Base-by-base conservation (phyloP, 1,140 invertebrate genomes). In the Aricia agestis region DNA sequence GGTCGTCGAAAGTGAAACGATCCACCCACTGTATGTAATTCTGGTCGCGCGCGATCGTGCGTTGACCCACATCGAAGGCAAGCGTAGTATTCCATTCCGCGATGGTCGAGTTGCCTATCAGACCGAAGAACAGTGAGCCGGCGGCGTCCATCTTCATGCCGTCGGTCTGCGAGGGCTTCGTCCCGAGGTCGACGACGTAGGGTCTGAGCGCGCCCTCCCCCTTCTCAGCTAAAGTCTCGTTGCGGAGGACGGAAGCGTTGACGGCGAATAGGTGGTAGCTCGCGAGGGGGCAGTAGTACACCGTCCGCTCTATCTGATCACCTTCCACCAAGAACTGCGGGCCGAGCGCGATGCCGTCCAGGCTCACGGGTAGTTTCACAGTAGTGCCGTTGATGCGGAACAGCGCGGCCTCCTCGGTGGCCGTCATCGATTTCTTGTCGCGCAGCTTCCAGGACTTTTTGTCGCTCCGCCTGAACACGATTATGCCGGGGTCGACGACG, bases 11-110 rank as follows among this genome's bases (percentile, higher is more conserved):
- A 5, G 93, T 93, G 78, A 96, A 95, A n/a, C 93, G 93, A 74
- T 95, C 94, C 0, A 95, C 93, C 95, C 95, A 96, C 78, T 95
- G 94, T 78, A 95, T 93, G 61, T 93, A 93, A 32, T 91, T 92
- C 9, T 93, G 90, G 82, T 95, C 94, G 67, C 93, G 89, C 3
- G 94, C 93, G 61, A 96, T 93, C 19, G 95, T 92, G n/a, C 93
- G 85, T 72, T 94, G 93, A 2, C 93, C 74, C 78, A 80, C 52
- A 82, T 91, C 19, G 92, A 94, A 92, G 76, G 87, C 82, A 17
- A 78, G 74, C 18, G 80, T 84, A 32, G 83, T 84, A 78, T 96
- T 94, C 95, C 95, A 96, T 82, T 92, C 93, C 1, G 93, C 93
- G 31, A 96, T 93, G 2, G 94, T 93, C 71, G 95, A 93, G 73